phyloP scores from a whole-genome alignment of 2,797 vertebrate species.

The Amblyopsis hoosieri region DNA sequence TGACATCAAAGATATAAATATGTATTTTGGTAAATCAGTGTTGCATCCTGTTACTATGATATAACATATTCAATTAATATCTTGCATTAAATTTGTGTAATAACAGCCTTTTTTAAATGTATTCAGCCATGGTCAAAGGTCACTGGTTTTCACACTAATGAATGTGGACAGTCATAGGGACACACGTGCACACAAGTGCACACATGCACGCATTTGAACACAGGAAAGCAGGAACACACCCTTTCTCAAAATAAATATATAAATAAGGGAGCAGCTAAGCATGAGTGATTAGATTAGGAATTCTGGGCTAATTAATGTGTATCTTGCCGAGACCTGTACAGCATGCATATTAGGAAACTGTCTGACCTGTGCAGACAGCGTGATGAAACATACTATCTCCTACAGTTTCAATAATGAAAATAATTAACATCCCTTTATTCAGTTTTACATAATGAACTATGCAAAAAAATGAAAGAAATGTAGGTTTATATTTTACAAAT shows the following conservation, averaged over 20 bases:
- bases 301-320: conserved; percentile 67
- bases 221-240: conserved; percentile 1
- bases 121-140: conserved; percentile 52
- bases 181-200: neutral
- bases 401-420: conserved; percentile 39
- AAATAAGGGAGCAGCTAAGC: conserved; percentile 47
- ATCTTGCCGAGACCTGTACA: conserved; percentile 55
- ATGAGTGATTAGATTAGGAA: conserved; percentile 68
- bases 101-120: conserved; percentile 36
- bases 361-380: conserved; percentile 23
- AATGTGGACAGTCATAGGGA: conserved; percentile 31
- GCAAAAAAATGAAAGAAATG: conserved; percentile 22
- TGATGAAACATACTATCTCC: conserved; percentile 41
- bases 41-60: conserved; percentile 16
- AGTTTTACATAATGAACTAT: conserved; percentile 18
- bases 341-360: conserved; percentile 54
- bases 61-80: neutral
- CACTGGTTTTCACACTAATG: conserved; percentile 40
- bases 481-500: too few species aligned
- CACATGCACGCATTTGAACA: neutral
- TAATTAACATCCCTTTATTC: conserved; percentile 36
- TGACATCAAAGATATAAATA: conserved; percentile 25
- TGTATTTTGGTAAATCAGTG: conserved; percentile 21
- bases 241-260: conserved; percentile 4
- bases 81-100: conserved; percentile 2